Percentiles rank a stretch among this genome's conserved stretches.
phyloP scores from a whole-genome alignment of 2,797 vertebrate genomes.

The Syngnathus acus region DNA sequence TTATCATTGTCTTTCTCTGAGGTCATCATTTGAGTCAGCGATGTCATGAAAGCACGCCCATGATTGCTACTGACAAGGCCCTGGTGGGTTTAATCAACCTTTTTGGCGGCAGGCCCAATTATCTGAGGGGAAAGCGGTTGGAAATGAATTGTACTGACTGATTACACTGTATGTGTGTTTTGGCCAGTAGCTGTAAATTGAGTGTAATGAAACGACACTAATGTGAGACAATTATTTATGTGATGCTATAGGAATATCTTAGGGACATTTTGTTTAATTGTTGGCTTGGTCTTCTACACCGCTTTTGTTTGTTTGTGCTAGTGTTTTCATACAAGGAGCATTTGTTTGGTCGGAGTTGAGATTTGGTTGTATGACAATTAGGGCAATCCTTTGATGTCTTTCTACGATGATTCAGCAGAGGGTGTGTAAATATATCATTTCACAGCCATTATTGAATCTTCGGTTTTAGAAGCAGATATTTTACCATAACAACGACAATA shows the following conservation, averaged over 20 bases:
- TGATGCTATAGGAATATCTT: background rate
- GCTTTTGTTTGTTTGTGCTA: background rate
- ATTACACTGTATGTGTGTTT: background rate
- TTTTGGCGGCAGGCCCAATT: background rate
- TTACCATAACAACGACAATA: background rate
- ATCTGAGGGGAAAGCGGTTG: background rate
- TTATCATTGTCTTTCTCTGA: slow-evolving; percentile 4
- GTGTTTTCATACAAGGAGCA: background rate
- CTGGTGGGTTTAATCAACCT: background rate
- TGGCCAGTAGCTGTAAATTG: background rate
- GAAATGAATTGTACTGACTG: background rate
- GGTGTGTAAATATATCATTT: background rate
- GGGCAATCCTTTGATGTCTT: background rate
- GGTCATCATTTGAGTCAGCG: background rate
- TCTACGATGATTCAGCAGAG: background rate
- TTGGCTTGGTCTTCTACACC: background rate
- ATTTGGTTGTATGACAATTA: background rate
- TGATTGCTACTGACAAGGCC: slow-evolving; percentile 4
- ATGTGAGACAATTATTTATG: background rate
- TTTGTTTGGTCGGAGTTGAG: background rate
- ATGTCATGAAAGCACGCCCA: background rate
- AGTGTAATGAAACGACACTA: background rate
- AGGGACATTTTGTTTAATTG: background rate
- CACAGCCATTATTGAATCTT: background rate
- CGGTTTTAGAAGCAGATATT: background rate